Conservation (phyloP, 2,113 vertebrate genomes). For the Geococcyx californianus region DNA sequence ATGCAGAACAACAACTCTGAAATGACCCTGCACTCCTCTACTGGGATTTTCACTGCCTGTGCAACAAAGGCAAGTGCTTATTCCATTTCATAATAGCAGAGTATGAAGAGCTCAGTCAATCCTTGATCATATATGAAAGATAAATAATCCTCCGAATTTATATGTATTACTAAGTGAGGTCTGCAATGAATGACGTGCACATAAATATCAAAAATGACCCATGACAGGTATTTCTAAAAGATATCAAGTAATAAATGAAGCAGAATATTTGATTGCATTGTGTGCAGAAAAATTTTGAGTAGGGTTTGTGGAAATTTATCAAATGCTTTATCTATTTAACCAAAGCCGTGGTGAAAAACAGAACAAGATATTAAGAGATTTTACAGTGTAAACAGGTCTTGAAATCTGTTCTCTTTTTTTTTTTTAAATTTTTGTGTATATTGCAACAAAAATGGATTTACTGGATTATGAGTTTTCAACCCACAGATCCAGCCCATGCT, state of each 20-base stretch:
- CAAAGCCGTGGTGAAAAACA: background rate
- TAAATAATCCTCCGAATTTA: background rate
- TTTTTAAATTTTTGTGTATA: fast-evolving
- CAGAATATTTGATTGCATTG: background rate
- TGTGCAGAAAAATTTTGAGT: background rate
- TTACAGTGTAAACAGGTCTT: background rate
- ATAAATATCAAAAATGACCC: background rate
- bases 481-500: background rate
- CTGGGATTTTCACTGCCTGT: background rate
- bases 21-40: background rate
- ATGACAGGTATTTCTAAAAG: background rate
- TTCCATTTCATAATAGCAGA: background rate
- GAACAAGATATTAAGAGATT: background rate
- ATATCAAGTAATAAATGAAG: background rate
- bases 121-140: background rate
- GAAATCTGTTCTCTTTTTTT: background rate
- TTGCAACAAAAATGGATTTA: background rate
- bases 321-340: background rate
- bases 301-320: background rate
- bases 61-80: background rate
- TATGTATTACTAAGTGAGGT: background rate
- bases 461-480: background rate
- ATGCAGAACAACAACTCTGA: background rate
- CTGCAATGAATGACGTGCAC: background rate
- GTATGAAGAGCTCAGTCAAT: background rate